Evolutionary conservation across 2,113 vertebrate species (phyloP), one percentile per base, ranked within the genome.

Genomic region (Sclerurus mexicanus): DNA sequence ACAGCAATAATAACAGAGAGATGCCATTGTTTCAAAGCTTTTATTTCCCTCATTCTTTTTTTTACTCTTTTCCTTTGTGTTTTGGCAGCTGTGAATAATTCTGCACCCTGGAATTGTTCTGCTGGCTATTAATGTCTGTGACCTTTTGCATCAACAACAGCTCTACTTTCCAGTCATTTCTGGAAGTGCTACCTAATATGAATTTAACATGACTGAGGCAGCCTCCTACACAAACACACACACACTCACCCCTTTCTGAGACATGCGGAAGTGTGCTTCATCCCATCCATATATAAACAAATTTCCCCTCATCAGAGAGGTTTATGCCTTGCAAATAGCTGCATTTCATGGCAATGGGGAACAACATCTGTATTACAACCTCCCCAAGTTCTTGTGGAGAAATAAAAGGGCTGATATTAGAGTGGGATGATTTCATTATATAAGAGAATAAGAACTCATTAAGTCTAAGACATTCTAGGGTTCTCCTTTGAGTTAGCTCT

Each of bases 21-120:
- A 87, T 55, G 37, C 14, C 40, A 74, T 85, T 94, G 84, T 88
- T 94, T 91, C 89, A 94, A 80, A 56, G 16, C 25, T 92, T 88
- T 87, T 27, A 47, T 86, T 91, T 77, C 40, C 22, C 35, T 42
- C 9, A 4, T 71, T 90, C 63, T 66, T 79, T 82, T 62, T 68
- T 89, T 44, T 33, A 22, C 62, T 68, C 15, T 86, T 87, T 71
- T 64, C 56, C n/a, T 84, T 80, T 89, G 37, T 92, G 66, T 94
- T 90, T 95, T 88, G 66, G 87, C 84, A 95, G 79, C 75, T 88
- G 78, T 73, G 87, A 91, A 94, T 86, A 95, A 95, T 88, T 93
- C 73, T 60, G 37, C 56, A 20, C 74, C 58, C 44, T 75, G 47
- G 87, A 91, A 93, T 69, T 83, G 35, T 93, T 92, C 86, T 86